Evolutionary conservation across 2,113 vertebrate species (phyloP).

Genomic region (Erpornis zantholeuca): DNA sequence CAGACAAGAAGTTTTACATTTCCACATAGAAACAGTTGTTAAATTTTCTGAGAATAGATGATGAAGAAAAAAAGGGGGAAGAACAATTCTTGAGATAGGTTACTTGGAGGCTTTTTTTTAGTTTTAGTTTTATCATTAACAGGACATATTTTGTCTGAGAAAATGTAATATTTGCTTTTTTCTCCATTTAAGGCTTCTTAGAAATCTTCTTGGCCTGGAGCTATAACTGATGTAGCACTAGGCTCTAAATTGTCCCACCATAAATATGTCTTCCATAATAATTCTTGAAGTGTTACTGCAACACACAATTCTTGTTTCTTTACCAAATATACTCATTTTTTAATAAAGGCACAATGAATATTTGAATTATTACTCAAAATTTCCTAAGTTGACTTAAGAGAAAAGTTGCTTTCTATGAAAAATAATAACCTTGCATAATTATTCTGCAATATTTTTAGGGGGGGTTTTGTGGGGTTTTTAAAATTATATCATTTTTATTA

Average conservation of each 20-base stretch:
- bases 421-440: neutral
- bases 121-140: neutral
- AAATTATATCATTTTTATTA: neutral
- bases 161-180: neutral
- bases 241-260: neutral
- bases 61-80: neutral
- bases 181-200: neutral
- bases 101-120: neutral
- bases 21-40: neutral
- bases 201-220: neutral
- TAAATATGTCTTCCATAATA: neutral
- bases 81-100: neutral
- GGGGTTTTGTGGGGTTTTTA: accelerated
- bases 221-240: neutral
- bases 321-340: neutral
- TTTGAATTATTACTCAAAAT: neutral
- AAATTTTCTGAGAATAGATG: neutral
- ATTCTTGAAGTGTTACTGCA: neutral
- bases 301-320: neutral
- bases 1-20: neutral
- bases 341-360: neutral
- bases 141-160: neutral
- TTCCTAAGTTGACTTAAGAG: neutral
- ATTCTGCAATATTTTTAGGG: neutral
- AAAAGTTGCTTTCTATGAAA: neutral